Base-by-base conservation (phyloP, 2,797 vertebrate species). In the Botia almorhae region DNA sequence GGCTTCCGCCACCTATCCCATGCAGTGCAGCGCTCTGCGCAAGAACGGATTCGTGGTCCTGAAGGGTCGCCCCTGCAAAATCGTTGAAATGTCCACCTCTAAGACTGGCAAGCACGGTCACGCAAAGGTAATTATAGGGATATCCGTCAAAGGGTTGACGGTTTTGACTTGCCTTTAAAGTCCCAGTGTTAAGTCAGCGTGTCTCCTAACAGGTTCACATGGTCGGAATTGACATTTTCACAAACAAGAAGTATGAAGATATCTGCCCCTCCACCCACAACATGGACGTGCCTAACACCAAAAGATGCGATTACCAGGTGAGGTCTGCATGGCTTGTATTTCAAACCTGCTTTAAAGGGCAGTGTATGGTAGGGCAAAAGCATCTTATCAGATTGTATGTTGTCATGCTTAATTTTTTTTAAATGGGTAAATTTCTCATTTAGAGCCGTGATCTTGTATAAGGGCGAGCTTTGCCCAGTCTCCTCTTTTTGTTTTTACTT, bases 221-320 rank as follows among this genome's bases (percentile, higher is more conserved):
- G 94, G 96, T 99, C 91, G 98, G 98, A 82, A 98, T 99, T 70
- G 98, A 99, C 91, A 98, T 99, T 90, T 99, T 99, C 93, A 97
- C 95, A 84, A 96, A 97, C 87, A 99, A 98, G 94, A 99, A 99
- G 88, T 97, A 97, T 76, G 98, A 99, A 95, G 98, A 99, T 91
- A 98, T 99, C 92, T 99, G 98, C 74, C 98, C 98, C 81, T 99
- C 98, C 68, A 99, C 98, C 93, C 98, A 99, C 92, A 99, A 99
- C 92, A 98, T 99, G 97, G 97, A 99, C 88, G 98, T 99, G 80
- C 98, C 98, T 78, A 94, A 96, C 92, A 97, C 98, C 91, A 99
- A 99, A 92, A 96, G 97, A 92, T 92, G 92, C 88, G 98, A 99
- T 87, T 98, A 97, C 90, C 96, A 98, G 93, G 98, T 98, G 89